These are phyloP conservation scores for Scomber scombrus DNA, from an alignment of 2,113 vertebrate species.

Conservation along the genomic window DNA sequence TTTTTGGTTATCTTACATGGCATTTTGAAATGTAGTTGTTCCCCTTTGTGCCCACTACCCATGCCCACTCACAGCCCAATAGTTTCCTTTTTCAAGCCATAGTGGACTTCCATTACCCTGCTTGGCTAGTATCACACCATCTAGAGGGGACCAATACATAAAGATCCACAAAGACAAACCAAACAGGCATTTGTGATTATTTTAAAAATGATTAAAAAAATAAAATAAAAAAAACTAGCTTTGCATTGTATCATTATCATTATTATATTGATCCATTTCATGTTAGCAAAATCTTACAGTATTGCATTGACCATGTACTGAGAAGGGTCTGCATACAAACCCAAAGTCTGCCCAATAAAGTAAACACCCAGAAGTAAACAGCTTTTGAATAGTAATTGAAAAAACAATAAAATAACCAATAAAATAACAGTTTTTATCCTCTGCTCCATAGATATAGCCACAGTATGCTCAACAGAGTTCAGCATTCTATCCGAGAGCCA, in stretches of 20 bases:
- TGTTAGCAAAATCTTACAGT: neutral
- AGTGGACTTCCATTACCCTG: conserved; percentile 69
- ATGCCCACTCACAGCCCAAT: neutral
- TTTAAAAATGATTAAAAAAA: neutral
- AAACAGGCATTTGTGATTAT: neutral
- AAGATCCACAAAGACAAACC: neutral
- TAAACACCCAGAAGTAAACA: too few species aligned
- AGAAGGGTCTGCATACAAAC: neutral
- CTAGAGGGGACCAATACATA: neutral
- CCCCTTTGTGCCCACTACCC: conserved; percentile 10
- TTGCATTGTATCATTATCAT: too few species aligned
- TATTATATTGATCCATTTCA: neutral
- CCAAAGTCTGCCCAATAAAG: too few species aligned
- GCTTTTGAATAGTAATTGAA: too few species aligned
- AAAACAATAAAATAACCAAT: neutral
- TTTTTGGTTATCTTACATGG: conserved; percentile 10
- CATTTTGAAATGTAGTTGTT: conserved; percentile 37
- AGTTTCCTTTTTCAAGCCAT: conserved; percentile 51
- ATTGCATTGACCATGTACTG: neutral
- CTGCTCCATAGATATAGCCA: neutral
- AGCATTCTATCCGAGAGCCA: neutral
- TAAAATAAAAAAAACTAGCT: too few species aligned
- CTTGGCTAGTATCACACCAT: conserved; percentile 11
- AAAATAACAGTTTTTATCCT: neutral
- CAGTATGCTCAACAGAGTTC: neutral